phyloP scores from a whole-genome alignment of 1,140 invertebrate species.

The Archivesica marissinica region DNA sequence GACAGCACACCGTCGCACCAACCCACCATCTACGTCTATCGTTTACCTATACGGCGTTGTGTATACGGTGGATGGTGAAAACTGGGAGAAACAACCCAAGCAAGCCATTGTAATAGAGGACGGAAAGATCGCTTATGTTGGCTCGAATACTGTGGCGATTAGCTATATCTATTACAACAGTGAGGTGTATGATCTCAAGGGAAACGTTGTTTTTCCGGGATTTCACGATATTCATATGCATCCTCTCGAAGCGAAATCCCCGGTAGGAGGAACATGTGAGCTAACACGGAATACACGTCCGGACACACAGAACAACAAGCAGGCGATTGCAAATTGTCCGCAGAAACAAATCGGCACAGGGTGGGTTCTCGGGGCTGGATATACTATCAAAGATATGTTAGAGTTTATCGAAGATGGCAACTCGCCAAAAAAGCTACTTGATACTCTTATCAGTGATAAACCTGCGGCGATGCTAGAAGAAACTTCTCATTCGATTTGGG shows the following conservation, averaged over 20 bases:
- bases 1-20: background rate
- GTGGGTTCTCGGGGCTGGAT: conserved; percentile 59
- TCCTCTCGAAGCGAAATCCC: conserved; percentile 58
- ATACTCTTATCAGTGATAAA: conserved; percentile 32
- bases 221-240: conserved; percentile 66
- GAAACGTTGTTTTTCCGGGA: conserved; percentile 48
- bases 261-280: conserved; percentile 49
- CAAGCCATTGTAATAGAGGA: conserved; percentile 32
- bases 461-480: conserved; percentile 64
- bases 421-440: conserved; percentile 49
- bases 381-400: conserved; percentile 50
- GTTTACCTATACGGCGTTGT: conserved; percentile 3
- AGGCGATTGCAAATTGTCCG: conserved; percentile 3
- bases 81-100: conserved; percentile 6
- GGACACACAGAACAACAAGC: background rate
- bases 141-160: background rate
- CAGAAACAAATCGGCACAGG: conserved; percentile 55
- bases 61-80: conserved; percentile 30
- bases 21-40: background rate
- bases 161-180: background rate
- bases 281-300: conserved; percentile 3
- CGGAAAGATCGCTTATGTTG: conserved; percentile 23
- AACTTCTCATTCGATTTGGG: conserved; percentile 65
- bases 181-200: conserved; percentile 35
- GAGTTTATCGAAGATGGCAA: conserved; percentile 40